Percentiles rank a stretch among this genome's conserved stretches.
Evolutionary conservation across 2,888 invertebrate genomes (phyloP).

Genomic region (Pardosa pseudoannulata): DNA sequence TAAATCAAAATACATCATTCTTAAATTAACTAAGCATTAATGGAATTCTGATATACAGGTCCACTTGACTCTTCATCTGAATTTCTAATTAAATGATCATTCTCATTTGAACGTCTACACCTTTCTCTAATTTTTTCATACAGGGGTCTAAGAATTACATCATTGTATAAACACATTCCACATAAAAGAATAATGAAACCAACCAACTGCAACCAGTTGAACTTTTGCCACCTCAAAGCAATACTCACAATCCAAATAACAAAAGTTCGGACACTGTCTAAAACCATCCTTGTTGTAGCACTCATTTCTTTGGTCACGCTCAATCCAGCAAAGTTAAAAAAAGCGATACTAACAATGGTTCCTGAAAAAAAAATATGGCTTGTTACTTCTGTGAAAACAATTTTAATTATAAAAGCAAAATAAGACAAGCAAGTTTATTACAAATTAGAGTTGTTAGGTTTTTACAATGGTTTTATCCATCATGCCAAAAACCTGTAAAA

Average conservation of each 20-base stretch:
- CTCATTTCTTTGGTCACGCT: slow-evolving; percentile 95
- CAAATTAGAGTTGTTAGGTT: too few species aligned
- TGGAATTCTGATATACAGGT: slow-evolving; percentile 9
- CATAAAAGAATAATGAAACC: slow-evolving; percentile 87
- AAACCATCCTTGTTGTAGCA: slow-evolving; percentile 92
- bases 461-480: too few species aligned
- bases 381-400: too few species aligned
- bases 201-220: slow-evolving; percentile 86
- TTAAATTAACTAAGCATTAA: slow-evolving; percentile 3
- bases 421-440: too few species aligned
- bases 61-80: slow-evolving; percentile 54
- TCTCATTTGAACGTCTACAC: slow-evolving; percentile 2
- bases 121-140: slow-evolving; percentile 16
- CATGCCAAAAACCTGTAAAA: too few species aligned
- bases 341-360: slow-evolving; percentile 90
- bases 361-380: slow-evolving; percentile 83
- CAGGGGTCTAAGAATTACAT: slow-evolving; percentile 77
- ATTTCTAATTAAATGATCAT: slow-evolving; percentile 36
- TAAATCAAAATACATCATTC: too few species aligned
- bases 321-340: slow-evolving; percentile 94
- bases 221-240: slow-evolving; percentile 85
- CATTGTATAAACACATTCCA: slow-evolving; percentile 91
- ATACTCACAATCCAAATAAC: slow-evolving; percentile 93
- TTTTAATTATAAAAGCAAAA: too few species aligned
- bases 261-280: slow-evolving; percentile 91